These are phyloP conservation scores for Pitta sordida DNA, from an alignment of 2,113 vertebrate species.

Conservation along the genomic window DNA sequence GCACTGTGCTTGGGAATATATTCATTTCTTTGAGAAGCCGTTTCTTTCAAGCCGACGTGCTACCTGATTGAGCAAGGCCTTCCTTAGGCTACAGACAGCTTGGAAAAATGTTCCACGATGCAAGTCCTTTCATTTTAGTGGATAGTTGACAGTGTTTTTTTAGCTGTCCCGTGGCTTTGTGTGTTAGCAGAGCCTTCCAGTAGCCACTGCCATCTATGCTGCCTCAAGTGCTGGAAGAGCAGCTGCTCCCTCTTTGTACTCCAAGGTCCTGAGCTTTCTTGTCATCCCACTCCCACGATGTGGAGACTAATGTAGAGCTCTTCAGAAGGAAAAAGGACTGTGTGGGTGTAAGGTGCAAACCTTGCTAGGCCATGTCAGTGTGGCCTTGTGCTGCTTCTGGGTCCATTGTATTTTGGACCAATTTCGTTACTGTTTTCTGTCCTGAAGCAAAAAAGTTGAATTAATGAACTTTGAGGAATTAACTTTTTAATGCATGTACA, in stretches of 20 bases:
- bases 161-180: not conserved
- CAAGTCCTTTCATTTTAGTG: not conserved
- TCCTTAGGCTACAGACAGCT: not conserved
- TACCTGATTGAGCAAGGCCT: not conserved
- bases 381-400: not conserved
- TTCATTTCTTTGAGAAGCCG: not conserved
- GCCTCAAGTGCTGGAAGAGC: not conserved
- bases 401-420: not conserved
- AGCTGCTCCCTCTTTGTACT: not conserved
- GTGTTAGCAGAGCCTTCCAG: not conserved
- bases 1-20: not conserved
- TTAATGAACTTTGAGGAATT: not conserved
- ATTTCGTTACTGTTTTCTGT: not conserved
- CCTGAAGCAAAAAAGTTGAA: not conserved
- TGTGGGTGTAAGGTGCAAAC: not conserved
- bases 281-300: rapidly evolving
- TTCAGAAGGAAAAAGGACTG: not conserved
- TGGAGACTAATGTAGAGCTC: not conserved
- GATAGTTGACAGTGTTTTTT: not conserved
- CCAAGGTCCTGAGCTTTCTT: not conserved
- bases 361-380: rapidly evolving
- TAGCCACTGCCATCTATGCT: not conserved
- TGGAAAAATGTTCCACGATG: not conserved
- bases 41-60: not conserved
- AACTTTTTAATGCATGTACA: not conserved